Base-by-base conservation (phyloP, 2,888 invertebrate genomes). In the Atethmia centrago region DNA sequence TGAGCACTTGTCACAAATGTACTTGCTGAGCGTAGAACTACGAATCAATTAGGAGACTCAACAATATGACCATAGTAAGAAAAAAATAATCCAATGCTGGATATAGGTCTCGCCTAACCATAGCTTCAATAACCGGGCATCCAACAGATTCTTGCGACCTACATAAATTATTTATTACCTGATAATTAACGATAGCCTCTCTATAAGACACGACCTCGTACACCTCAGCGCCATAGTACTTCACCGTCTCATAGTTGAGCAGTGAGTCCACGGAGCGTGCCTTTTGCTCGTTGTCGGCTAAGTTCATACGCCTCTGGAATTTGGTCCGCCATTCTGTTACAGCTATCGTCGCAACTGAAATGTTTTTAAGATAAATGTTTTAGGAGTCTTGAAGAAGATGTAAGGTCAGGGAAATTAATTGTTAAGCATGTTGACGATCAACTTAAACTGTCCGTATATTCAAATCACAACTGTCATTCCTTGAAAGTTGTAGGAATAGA, bases 291-390 rank as follows among this genome's bases (percentile, higher is more conserved):
- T 99, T 99, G 91, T 99, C 99, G 0, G 99, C 98, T 45, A 98
- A 96, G 94, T 99, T 99, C 99, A 99, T 99, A 9, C 98, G 97
- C 49, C 99, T 97, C 86, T 99, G 98, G 95, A 97, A 99, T 93
- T 99, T 99, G 0, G 99, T 99, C 21, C 99, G 97, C 99, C 99
- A 99, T 95, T 99, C 99, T 0, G 99, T 99, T n/a, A 99, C 97
- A 25, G 96, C 93, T 89, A 99, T 97, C 1, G 99, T 99, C 19
- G 97, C 97, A 90, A 96, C 99, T 99, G 93, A 21, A 93, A 93
- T 40, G 2, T 36, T 25, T 19, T 36, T 21, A 47, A 51, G 7
- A 64, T 19, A 31, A n/a, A 64, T 19, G 25, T 47, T 53, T n/a
- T 14, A 53, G 16, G 1, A 31, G 31, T 64, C n/a, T 1, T 16